Evolutionary conservation across 2,888 invertebrate species (phyloP).

Genomic region (Aphidius colemani): DNA sequence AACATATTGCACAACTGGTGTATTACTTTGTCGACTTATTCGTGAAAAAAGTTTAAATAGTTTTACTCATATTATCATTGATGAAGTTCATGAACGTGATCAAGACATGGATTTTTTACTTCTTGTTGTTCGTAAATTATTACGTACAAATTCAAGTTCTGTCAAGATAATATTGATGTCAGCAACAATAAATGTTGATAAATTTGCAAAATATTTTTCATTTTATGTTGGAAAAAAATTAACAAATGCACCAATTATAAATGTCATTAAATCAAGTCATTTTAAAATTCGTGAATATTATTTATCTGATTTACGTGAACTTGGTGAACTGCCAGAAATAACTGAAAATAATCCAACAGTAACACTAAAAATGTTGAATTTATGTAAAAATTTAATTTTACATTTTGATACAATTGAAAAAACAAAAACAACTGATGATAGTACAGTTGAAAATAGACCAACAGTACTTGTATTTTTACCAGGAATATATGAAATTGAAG

Average conservation of each 20-base stretch:
- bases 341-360: conserved; percentile 66
- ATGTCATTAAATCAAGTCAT: conserved; percentile 62
- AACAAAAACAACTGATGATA: too few relatives aligned
- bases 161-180: conserved; percentile 89
- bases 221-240: conserved; percentile 53
- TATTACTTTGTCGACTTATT: conserved; percentile 80
- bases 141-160: conserved; percentile 69
- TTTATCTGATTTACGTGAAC: conserved; percentile 59
- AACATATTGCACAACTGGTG: conserved; percentile 87
- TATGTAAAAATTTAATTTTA: conserved; percentile 64
- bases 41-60: conserved; percentile 71
- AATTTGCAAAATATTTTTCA: conserved; percentile 74
- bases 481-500: conserved; percentile 84
- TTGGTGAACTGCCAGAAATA: conserved; percentile 63
- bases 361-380: conserved; percentile 66
- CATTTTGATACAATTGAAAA: conserved; percentile 69
- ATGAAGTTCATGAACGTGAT: conserved; percentile 93
- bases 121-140: conserved; percentile 78
- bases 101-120: conserved; percentile 91
- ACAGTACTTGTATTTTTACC: conserved; percentile 90
- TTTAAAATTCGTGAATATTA: conserved; percentile 70
- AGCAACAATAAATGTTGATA: conserved; percentile 81
- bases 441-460: conserved; percentile 54
- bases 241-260: conserved; percentile 65
- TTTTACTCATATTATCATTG: conserved; percentile 88